Evolutionary conservation across 2,797 vertebrate species (phyloP).

Genomic region (Onychomys leucogaster): DNA sequence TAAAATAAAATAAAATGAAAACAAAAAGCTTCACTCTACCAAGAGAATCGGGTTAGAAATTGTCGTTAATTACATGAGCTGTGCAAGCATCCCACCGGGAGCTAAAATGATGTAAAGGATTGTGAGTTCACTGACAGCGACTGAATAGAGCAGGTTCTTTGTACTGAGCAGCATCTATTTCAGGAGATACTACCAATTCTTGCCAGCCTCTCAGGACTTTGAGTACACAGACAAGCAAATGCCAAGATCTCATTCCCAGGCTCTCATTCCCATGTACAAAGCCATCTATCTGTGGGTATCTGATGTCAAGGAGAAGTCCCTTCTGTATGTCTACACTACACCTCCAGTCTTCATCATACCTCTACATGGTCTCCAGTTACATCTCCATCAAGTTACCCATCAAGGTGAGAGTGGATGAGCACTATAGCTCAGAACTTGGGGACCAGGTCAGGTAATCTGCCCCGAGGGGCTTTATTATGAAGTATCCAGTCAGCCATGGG

Average conservation of each 20-base stretch:
- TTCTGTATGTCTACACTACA: neutral
- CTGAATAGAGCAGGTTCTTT: neutral
- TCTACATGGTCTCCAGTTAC: neutral
- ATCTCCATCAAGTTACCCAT: neutral
- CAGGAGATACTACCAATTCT: neutral
- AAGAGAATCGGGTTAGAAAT: neutral
- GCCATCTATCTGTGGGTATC: too few relatives aligned
- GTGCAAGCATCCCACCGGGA: neutral
- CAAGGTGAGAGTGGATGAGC: neutral
- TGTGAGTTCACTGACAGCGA: neutral
- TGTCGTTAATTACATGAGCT: neutral
- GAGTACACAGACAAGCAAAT: neutral
- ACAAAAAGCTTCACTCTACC: neutral
- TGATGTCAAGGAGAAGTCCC: neutral
- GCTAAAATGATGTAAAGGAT: neutral
- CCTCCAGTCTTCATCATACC: neutral
- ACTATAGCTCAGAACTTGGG: neutral
- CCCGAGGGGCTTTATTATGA: fast-evolving
- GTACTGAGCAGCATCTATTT: neutral
- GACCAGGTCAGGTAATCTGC: neutral
- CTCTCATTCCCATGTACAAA: neutral
- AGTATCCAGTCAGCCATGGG: neutral
- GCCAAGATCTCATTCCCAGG: neutral
- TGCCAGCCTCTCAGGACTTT: neutral
- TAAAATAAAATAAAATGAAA: neutral